Base-by-base conservation (phyloP, 1,140 invertebrate species). In the Drosophila asahinai region DNA sequence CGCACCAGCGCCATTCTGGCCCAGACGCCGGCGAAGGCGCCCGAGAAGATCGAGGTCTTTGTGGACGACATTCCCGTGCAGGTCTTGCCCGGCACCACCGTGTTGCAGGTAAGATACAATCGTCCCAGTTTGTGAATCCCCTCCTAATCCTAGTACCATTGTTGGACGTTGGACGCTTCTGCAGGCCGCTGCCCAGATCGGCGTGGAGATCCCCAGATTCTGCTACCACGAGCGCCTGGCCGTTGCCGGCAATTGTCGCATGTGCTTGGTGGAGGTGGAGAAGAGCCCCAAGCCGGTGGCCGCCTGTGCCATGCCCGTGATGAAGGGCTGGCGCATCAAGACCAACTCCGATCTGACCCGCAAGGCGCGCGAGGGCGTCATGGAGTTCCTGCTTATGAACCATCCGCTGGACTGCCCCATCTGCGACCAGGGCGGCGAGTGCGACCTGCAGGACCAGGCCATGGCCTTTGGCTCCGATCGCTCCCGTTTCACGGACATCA, bases 361-460 rank as follows among this genome's bases (percentile, higher is more conserved):
- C 52, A 98, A 98, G 94, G 99, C 99, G 9, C 95, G 99, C 59
- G 97, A 98, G 94, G 99, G 99, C 81, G 99, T 99, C 5, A 99
- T 99, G 99, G 99, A 99, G 94, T 99, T 99, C 93, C 94, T 99
- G 36, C 94, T 99, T 12, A 97, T 99, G 30, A 99, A 99, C 93
- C 99, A 99, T 94, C 99, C 99, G 0, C 93, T 99, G 19, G 99
- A 99, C 94, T 99, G 99, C 94, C 99, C 99, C 9, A 99, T 99
- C 94, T 99, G 99, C 95, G 99, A 99, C 94, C 99, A 99, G 93
- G 99, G 99, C 64, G 99, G 99, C n/a, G 99, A 99, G 94, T 99
- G 99, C 94, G 99, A 99, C 94, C 94, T 99, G 17, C 97, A 99
- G 94, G 98, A 99, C 94, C 98, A 99, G 93, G 98, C 98, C 27